Base-by-base conservation (phyloP, 35 echinoderm and acorn worm species). In the Apostichopus parvimensis region DNA sequence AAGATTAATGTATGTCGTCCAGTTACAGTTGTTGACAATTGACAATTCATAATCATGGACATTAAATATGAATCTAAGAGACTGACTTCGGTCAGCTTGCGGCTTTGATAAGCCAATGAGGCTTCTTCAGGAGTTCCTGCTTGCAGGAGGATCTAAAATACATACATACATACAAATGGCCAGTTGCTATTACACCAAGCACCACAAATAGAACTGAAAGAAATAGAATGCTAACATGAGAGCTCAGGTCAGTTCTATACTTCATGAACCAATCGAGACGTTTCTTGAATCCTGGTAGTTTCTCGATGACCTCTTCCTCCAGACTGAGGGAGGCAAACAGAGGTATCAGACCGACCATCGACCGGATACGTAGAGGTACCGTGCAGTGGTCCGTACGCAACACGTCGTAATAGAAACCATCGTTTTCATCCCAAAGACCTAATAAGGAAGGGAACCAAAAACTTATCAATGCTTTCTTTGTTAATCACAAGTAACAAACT, bases 381-480 rank as follows among this genome's bases (percentile, higher is more conserved):
- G 96, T 98, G 60, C 92, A 94, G 59, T 70, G 80, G 53, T 93
- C 94, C 59, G 94, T 95, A 54, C 92, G 89, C 53, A 98, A 56
- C 10, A 98, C 96, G 45, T 98, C 96, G 62, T 98, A 98, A 86
- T 98, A 98, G 85, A 98, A 98, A 0, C 96, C 96, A 92, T 98
- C 96, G 8, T 84, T n/a, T 22, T 84, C 81, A 59, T 84, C 81
- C 81, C 81, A 84, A 25, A 84, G 81, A 57, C 81, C 81, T 84
- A n/a, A n/a, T n/a, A 8, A 24, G 1, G 13, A 59, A 84, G 53
- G 6, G 8, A 84, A 57, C 56, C 54, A 55, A 61, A 61, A 61
- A 61, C 12, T 9, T 12, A 11, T 61, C 58, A 8, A 61, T 61
- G 58, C 7, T 61, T 61, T 61, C 8, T 61, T 61, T 61, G 7